Base-by-base conservation (phyloP, 1,140 invertebrate species). In the Hermatobates lingyangjiaoensis region DNA sequence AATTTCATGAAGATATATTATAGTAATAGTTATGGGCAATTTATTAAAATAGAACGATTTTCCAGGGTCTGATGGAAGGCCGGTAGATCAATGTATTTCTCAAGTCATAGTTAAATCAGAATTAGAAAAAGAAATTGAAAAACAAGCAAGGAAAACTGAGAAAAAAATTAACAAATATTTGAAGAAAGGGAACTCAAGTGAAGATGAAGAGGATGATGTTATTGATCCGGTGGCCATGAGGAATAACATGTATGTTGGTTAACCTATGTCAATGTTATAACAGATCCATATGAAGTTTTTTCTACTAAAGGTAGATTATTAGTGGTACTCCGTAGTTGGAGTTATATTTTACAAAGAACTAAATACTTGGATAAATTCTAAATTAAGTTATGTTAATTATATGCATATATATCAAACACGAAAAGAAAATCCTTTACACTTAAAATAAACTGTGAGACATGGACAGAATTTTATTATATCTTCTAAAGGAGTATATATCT, bases 91-190 rank as follows among this genome's bases (percentile, higher is more conserved):
- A 7, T 7, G 14, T 44, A 26, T 51, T 10, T 77, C 77, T 56
- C 79, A 85, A 68, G 81, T 92, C 1, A 81, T 76, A 23, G 77
- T 93, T 23, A 79, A 87, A 60, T 87, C 87, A 3, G 83, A 83
- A 62, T 74, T 82, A 59, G 89, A 96, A 62, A 88, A 83, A 59
- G 66, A 77, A 50, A 61, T 90, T 25, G 70, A 75, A 26, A 95
- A 94, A 64, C 74, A 83, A 64, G 74, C 87, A 7, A 73, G 87
- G 14, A 92, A 90, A 63, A 86, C 92, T 62, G 89, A 92, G 62
- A 94, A 91, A 62, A 84, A 81, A 58, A 60, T 76, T 3, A 66
- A 74, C n/a, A 81, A 77, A 54, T 72, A 74, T 73, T 51, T 72
- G 64, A 48, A 70, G 67, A 45, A 69, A 70, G 27, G 75, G 70